Conservation (phyloP, 2,797 vertebrate genomes). For the Takifugu rubripes region DNA sequence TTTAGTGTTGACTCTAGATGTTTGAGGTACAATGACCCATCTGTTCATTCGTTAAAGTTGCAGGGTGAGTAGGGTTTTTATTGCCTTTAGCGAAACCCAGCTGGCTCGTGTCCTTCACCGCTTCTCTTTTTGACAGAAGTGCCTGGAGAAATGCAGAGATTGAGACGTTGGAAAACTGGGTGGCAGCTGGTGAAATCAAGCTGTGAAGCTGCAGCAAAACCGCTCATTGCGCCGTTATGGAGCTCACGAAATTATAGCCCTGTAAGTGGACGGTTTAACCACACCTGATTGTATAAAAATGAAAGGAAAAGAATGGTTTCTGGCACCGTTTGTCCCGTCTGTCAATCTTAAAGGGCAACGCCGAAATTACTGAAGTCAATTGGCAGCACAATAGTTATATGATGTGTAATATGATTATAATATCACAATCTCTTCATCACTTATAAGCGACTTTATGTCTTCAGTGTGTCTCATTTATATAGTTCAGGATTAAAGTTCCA, state of each 20-base stretch:
- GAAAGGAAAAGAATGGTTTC: neutral
- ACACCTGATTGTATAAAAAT: neutral
- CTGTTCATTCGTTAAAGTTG: neutral
- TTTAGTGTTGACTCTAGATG: neutral
- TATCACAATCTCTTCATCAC: neutral
- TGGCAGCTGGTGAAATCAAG: constrained; percentile 56
- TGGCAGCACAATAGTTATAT: neutral
- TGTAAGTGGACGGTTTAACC: constrained; percentile 59
- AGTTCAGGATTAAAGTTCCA: constrained; percentile 1
- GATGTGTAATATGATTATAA: neutral
- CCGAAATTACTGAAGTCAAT: neutral
- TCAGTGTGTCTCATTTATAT: neutral
- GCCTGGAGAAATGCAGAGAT: constrained; percentile 53
- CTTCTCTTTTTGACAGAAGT: neutral
- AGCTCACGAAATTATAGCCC: constrained; percentile 43
- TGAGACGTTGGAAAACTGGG: constrained; percentile 41
- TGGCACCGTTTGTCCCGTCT: too few relatives aligned
- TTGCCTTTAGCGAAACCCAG: too few relatives aligned
- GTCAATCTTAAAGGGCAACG: neutral
- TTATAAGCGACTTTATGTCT: neutral
- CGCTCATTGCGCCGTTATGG: constrained; percentile 4
- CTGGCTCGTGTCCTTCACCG: neutral
- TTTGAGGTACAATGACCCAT: constrained; percentile 12
- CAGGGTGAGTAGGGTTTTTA: neutral
- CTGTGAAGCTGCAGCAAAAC: constrained; percentile 46